Conservation (phyloP, 2,113 vertebrate species). For the Megaceryle torquata region DNA sequence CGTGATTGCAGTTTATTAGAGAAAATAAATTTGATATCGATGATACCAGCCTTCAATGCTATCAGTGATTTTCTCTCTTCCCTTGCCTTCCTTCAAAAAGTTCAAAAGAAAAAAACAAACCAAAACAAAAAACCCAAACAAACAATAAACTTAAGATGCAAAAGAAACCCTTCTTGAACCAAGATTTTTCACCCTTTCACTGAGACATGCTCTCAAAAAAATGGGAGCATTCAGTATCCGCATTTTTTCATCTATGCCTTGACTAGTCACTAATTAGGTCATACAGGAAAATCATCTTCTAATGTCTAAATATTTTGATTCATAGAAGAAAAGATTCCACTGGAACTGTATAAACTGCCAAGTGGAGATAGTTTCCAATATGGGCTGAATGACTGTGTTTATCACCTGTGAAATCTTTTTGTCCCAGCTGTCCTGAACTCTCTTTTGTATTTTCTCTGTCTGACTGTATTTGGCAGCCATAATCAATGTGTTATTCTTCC, state of each 20-base stretch:
- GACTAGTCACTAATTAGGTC: not conserved
- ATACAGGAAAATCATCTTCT: not conserved
- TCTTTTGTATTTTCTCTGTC: not conserved
- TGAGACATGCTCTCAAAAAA: not conserved
- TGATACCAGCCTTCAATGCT: not conserved
- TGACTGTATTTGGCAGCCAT: not conserved
- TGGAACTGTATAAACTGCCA: not conserved
- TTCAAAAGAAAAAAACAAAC: not conserved
- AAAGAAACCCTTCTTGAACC: not conserved
- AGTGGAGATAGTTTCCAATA: not conserved
- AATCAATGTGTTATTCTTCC: not conserved
- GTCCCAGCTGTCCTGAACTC: not conserved
- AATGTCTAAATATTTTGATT: not conserved
- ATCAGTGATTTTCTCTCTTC: not conserved
- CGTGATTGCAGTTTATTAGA: not conserved
- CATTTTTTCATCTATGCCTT: not conserved
- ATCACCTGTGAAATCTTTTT: not conserved
- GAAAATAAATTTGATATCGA: not conserved
- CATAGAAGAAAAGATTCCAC: not conserved
- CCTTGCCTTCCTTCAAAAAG: not conserved
- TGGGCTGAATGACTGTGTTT: not conserved
- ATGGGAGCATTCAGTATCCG: not conserved
- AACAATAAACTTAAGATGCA: not conserved
- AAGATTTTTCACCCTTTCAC: not conserved
- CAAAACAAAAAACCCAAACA: not conserved